phyloP scores from a whole-genome alignment of 1,140 invertebrate genomes.

The Eupristina koningsbergeri region DNA sequence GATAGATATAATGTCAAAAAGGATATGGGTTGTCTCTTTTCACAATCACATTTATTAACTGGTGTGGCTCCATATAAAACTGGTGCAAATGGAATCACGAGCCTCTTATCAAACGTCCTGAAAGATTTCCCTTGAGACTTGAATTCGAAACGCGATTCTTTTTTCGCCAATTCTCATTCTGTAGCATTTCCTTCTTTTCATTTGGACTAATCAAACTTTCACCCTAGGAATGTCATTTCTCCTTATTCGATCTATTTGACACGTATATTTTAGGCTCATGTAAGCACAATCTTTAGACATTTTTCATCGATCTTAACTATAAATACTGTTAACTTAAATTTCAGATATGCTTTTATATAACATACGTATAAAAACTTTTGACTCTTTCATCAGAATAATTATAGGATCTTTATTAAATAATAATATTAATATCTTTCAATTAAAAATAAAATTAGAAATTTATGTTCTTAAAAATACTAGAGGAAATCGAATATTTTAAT shows the following conservation, averaged over 20 bases:
- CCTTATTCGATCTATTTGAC: neutral
- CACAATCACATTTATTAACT: slow-evolving; percentile 32
- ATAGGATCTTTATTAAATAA: no score
- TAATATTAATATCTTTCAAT: no score
- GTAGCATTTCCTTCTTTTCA: slow-evolving; percentile 24
- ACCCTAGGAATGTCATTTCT: slow-evolving; percentile 36
- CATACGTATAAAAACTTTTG: no score
- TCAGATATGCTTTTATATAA: no score
- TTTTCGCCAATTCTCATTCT: slow-evolving; percentile 11
- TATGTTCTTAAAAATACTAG: no score
- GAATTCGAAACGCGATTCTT: slow-evolving; percentile 49
- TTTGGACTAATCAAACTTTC: slow-evolving; percentile 57
- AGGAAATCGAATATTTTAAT: no score
- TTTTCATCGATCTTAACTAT: no score
- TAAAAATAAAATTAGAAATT: no score
- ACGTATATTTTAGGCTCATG: neutral
- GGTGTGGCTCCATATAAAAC: neutral
- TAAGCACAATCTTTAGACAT: no score
- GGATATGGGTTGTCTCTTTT: neutral
- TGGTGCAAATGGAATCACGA: slow-evolving; percentile 57
- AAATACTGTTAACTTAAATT: no score
- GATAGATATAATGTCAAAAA: slow-evolving; percentile 44
- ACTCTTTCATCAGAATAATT: no score
- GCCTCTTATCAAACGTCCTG: slow-evolving; percentile 61
- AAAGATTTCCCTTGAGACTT: slow-evolving; percentile 59